Base-by-base conservation (phyloP, 2,113 vertebrate species). In the Petrocephalus microphthalmus region DNA sequence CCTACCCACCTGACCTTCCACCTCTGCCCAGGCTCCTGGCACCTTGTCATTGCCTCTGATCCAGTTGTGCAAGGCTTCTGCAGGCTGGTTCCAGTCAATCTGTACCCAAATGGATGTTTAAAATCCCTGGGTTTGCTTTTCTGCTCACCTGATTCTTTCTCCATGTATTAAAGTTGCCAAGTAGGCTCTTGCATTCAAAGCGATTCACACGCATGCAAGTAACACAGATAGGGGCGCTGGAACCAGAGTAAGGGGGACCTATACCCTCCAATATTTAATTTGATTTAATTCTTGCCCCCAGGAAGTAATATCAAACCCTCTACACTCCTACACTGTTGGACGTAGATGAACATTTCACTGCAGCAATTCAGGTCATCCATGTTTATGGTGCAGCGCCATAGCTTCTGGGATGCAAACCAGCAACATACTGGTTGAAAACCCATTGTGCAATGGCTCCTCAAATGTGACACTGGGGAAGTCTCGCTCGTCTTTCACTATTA, bases 21-120 rank as follows among this genome's bases (percentile, higher is more conserved):
- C 93, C 87, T 96, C 95, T 0, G 97, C 94, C 97, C 97, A 97
- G 89, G 97, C 96, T 0, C 97, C 97, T 0, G 97, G 97, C 22
- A 97, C 96, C 91, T 96, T 97, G 93, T 97, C 97, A 0, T 97
- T 97, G 19, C 97, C 97, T 88, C 97, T 92, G 93, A 98, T 97
- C 96, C 97, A 97, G 94, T 97, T 98, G 93, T 97, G 97, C 67
- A 98, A 92, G 45, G 92, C 95, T 90, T 96, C 95, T 13, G 96
- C 96, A 0, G 96, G 88, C 90, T 97, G 96, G 87, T 96, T 96
- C 97, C 96, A 97, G 91, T 97, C 94, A 83, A 97, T 96, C 97
- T 98, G 33, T 42, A 78, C 17, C 11, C 33, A 78, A 78, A 42
- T 37, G 71, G 13, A 19, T 42, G 17, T 78, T 78, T 19, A 37